These are phyloP conservation scores for Marisa cornuarietis DNA, from an alignment of 1,140 invertebrate species.

Conservation along the genomic window DNA sequence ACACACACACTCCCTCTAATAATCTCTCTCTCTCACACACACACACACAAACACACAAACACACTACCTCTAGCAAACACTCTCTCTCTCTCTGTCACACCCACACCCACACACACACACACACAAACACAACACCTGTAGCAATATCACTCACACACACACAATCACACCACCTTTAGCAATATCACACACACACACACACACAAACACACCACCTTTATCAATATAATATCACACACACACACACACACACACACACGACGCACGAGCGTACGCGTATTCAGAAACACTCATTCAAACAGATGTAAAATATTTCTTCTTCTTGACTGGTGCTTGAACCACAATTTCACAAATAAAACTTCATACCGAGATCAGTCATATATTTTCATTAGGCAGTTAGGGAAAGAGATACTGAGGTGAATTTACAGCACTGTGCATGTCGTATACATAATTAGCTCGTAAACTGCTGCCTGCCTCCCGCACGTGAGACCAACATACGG, in stretches of 20 bases:
- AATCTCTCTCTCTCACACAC: neutral
- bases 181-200: neutral
- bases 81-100: too few relatives aligned
- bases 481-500: neutral
- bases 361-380: too few relatives aligned
- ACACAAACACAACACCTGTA: neutral
- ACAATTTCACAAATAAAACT: too few relatives aligned
- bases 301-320: too few relatives aligned
- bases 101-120: neutral
- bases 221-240: too few relatives aligned
- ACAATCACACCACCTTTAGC: neutral
- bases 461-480: too few relatives aligned
- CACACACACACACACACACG: too few relatives aligned
- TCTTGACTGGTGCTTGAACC: too few relatives aligned
- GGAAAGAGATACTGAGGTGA: too few relatives aligned
- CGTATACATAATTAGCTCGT: too few relatives aligned
- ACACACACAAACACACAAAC: neutral
- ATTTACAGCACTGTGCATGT: too few relatives aligned
- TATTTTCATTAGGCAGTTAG: too few relatives aligned
- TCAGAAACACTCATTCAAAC: neutral
- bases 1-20: constrained; percentile 1
- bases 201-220: neutral
- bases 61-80: neutral
- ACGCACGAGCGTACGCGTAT: neutral
- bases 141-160: neutral